Evolutionary conservation across 1,140 invertebrate genomes (phyloP).

Genomic region (Semibalanus balanoides): DNA sequence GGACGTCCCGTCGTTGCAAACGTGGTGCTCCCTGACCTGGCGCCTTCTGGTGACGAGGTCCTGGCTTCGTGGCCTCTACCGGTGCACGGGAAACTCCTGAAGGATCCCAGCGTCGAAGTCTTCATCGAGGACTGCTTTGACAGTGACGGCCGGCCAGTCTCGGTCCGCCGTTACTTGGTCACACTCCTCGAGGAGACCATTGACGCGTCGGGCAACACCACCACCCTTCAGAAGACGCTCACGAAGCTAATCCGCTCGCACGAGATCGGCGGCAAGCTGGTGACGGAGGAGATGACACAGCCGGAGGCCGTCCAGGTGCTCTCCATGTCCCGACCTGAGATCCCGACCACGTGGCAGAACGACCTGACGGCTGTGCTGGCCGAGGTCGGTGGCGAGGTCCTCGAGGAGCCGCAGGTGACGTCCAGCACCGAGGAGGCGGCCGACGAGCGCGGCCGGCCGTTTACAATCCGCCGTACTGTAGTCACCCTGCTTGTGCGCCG

Average conservation of each 20-base stretch:
- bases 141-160: background rate
- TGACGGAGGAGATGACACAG: background rate
- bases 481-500: background rate
- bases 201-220: background rate
- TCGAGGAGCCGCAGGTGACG: background rate
- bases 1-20: background rate
- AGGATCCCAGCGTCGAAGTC: background rate
- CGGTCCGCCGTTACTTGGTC: background rate
- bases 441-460: background rate
- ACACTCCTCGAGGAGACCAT: background rate
- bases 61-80: background rate
- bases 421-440: background rate
- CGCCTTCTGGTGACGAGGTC: background rate
- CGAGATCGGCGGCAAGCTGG: background rate
- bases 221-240: background rate
- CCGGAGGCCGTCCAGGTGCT: background rate
- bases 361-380: background rate
- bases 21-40: background rate
- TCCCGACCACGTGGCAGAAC: background rate
- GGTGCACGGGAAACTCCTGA: background rate
- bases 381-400: background rate
- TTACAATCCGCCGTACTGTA: background rate
- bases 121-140: background rate
- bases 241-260: background rate
- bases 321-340: background rate